Evolutionary conservation across 2,888 invertebrate species (phyloP), one percentile per base, ranked within the genome.

Genomic region (Ennomos quercinarius): DNA sequence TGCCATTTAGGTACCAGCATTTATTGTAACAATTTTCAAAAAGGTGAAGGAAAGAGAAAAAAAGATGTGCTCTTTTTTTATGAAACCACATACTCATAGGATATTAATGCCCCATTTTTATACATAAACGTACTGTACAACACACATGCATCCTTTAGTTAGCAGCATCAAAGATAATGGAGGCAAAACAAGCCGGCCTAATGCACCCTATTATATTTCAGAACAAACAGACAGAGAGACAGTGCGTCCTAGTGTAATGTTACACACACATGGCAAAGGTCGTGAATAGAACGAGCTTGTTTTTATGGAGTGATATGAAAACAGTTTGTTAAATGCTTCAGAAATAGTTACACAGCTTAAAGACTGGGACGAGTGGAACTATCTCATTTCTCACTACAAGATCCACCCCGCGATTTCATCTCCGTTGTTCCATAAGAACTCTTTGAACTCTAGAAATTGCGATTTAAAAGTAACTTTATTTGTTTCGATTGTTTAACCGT

Each of bases 131-230:
- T 66, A 27, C 27, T 6, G 54, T 45, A 70, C 71, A 68, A 48
- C 69, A 76, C 85, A 83, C 75, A 80, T 85, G 79, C 67, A 78
- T 67, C 70, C 73, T 77, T 77, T 86, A 86, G 87, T 86, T 87
- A 81, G 86, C 84, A 80, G 86, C 87, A 87, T 90, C 90, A 91
- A 90, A 85, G 87, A 89, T 91, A 91, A 91, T 91, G 90, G 90
- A 90, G 84, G 84, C 87, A 89, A 89, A 90, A 89, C 89, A 89
- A 86, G 83, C 80, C 77, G 76, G 78, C 84, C 88, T 91, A 91
- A 91, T 91, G 91, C 77, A 82, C 82, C 83, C 79, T 89, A 89
- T 91, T 84, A 72, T 77, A 84, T 91, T 90, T 78, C 91, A 78
- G 83, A 71, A 77, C 85, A 87, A 91, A 91, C 89, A 89, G 70